Evolutionary conservation across 2,113 vertebrate genomes (phyloP), one percentile per base, ranked within the genome.

Genomic region (Dipodomys spectabilis): DNA sequence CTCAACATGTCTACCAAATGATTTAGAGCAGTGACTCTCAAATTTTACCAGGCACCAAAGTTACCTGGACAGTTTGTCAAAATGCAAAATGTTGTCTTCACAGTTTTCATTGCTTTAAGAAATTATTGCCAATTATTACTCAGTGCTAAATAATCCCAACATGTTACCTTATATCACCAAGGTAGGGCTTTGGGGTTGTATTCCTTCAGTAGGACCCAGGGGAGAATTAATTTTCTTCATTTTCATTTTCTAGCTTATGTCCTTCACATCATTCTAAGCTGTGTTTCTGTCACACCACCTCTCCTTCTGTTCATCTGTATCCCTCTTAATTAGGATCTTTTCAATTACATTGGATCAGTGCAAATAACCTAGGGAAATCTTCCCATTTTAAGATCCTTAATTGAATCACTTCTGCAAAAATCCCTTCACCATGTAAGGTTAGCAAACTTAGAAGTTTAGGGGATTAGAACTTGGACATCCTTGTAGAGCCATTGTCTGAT

Each of bases 1-100:
- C 93, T 97, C 96, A 95, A 96, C 82, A 93, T 45, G 68, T 86
- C 15, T 73, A 60, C 91, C 90, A 73, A 97, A 94, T 97, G 95
- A 96, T 85, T 39, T 77, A 80, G 1, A 79, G 13, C 0, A 75
- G 8, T 53, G 7, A 27, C 22, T 92, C 39, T 94, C 64, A 87
- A 32, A 74, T 25, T 92, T 86, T 49, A 68, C 7, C 30, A 64
- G 7, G 9, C 32, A 85, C 35, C 12, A 73, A 44, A 79, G 53
- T 73, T 44, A 57, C 60, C 71, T 30, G 0, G 25, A 49, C 15
- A 4, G 1, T 8, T 88, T 84, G 19, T 57, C 57, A 84, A 82
- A 88, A 69, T 45, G 28, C 6, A 74, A 39, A 16, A 53, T 53
- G 1, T 45, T 45, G 20, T 60, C 2, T 13, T 57, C 35, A 27